Base-by-base conservation (phyloP, 1,140 invertebrate species). In the Heliconius hermathena region DNA sequence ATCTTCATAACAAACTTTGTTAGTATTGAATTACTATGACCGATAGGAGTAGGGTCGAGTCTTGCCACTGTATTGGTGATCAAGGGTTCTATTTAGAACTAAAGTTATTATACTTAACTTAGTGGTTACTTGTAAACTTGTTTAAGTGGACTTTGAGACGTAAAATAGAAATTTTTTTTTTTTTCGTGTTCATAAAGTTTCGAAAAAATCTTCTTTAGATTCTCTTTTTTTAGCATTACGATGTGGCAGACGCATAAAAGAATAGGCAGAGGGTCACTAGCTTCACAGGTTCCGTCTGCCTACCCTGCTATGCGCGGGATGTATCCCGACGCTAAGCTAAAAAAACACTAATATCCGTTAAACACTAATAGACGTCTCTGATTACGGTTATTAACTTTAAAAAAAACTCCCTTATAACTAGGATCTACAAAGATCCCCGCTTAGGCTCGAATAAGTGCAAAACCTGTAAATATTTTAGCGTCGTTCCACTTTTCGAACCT, bases 391-490 rank as follows among this genome's bases (percentile, higher is more conserved):
- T 57, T n/a, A n/a, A 22, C 9, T 8, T 57, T 36, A 26, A 46
- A 57, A n/a, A 22, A 57, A 57, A 2, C 1, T 22, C 54, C 4
- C n/a, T 57, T 57, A 22, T 3, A 57, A 57, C 54, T 22, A 57
- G n/a, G 54, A 57, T 57, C 18, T 57, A 57, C 54, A 57, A 9
- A 57, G 54, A 57, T 22, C 18, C 6, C 54, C 54, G 54, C 54
- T 57, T 22, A 57, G 54, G n/a, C 54, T 57, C 54, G 54, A 57
- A 20, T 57, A 57, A 57, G 54, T 11, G 80, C 76, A 72, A 78
- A 57, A 60, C 66, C 80, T 74, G 80, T 81, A 78, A 81, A 81
- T 81, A 81, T 78, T 81, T 81, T 78, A 81, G 60, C 38, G 57
- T 29, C 80, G 76, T 52, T 78, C 80, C 54, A 81, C 73, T 81